Percentiles rank a stretch among this genome's conserved stretches.
phyloP scores from a whole-genome alignment of 2,113 vertebrate genomes.

The Trichomycterus rosablanca region DNA sequence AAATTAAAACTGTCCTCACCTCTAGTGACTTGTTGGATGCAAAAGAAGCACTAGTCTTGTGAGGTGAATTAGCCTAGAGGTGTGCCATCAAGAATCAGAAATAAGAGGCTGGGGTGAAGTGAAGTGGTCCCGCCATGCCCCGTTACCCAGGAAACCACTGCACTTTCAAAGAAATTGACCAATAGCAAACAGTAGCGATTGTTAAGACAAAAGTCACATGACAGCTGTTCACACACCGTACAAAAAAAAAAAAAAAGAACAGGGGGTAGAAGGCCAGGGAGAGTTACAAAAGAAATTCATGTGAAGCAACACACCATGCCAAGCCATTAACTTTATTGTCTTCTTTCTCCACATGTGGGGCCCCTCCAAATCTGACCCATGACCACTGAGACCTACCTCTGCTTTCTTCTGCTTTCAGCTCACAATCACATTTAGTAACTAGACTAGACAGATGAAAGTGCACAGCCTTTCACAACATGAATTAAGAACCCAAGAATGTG shows the following conservation, averaged over 20 bases:
- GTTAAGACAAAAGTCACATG: constrained; percentile 73
- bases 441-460: constrained; percentile 2
- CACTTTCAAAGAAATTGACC: constrained; percentile 70
- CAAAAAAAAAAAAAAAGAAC: constrained; percentile 8
- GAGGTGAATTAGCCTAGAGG: constrained; percentile 35
- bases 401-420: not conserved
- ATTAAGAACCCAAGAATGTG: too few species aligned
- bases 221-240: constrained; percentile 54
- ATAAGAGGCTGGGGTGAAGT: constrained; percentile 52
- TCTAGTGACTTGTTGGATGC: constrained; percentile 10
- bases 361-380: constrained; percentile 2
- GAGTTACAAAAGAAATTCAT: constrained; percentile 40
- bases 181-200: constrained; percentile 70
- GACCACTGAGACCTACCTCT: not conserved
- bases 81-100: constrained; percentile 38
- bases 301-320: constrained; percentile 27
- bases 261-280: constrained; percentile 6
- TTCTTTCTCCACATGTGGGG: constrained; percentile 8
- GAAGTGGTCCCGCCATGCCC: constrained; percentile 70
- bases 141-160: constrained; percentile 70
- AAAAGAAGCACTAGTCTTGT: constrained; percentile 6
- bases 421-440: not conserved
- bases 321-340: constrained; percentile 17
- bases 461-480: too few species aligned
- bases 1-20: constrained; percentile 49